Evolutionary conservation across 2,888 invertebrate genomes (phyloP), one percentile per base, ranked within the genome.

Genomic region (Linnaemya tessellans): DNA sequence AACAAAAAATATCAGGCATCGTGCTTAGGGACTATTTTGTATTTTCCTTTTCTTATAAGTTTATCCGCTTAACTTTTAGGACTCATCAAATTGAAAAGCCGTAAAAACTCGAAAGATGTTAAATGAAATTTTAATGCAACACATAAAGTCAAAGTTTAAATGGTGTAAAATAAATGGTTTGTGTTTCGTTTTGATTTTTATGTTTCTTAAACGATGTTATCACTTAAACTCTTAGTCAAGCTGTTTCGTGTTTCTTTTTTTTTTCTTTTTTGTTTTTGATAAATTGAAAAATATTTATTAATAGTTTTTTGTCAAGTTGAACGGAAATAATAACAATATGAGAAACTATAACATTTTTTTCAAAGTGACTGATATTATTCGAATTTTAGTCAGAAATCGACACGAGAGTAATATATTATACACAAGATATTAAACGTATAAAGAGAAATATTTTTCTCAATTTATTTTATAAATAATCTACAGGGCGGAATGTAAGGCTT

Each of bases 101-200:
- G 80, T 78, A 62, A 67, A 67, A 58, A 65, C 38, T 35, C 51
- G 25, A 65, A 68, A 82, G 49, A 82, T 77, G 54, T 60, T 46
- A 60, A 73, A 73, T 80, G 60, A 80, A 84, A 77, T 80, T 84
- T 77, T 73, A 80, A 68, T 73, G 46, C 71, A 67, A 73, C 46
- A 46, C 71, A 77, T 80, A 77, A 80, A 80, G 77, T 80, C 73
- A 80, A 77, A 80, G 84, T 68, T 77, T 73, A 73, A 84, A 60
- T 77, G 73, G 64, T 77, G 75, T 73, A 77, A 77, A 64, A 84
- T 84, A 84, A 80, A 77, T 71, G 58, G 41, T 58, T 77, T 41
- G 35, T 83, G 30, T 68, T 51, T 60, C 35, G 20, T 54, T 64
- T 58, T 15, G 9, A 30, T 60, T 7, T 18, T 13, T 35, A 41